Evolutionary conservation across 2,797 vertebrate genomes (phyloP).

Genomic region (Notolabrus celidotus): DNA sequence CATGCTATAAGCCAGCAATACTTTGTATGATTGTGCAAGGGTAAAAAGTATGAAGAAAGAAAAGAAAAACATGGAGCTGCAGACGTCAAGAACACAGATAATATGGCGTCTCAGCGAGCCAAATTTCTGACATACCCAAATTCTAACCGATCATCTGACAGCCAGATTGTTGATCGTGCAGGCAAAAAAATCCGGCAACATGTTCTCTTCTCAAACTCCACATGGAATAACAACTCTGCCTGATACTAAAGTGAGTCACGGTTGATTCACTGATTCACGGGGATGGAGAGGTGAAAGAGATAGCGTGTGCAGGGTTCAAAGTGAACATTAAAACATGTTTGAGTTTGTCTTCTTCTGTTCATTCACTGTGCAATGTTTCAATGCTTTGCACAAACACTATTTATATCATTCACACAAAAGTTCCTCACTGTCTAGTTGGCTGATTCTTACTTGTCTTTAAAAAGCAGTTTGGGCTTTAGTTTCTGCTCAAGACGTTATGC

Average conservation of each 20-base stretch:
- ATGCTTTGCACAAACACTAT: conserved; percentile 67
- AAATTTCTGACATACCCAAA: not conserved
- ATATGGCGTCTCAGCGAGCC: not conserved
- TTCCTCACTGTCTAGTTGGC: conserved; percentile 26
- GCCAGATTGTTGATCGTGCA: not conserved
- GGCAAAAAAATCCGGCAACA: not conserved
- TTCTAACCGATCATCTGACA: not conserved
- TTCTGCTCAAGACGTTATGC: conserved; percentile 40
- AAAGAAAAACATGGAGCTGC: not conserved
- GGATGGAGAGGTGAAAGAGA: too few species aligned
- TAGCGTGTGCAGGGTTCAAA: not conserved
- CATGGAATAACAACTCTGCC: not conserved
- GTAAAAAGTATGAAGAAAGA: not conserved
- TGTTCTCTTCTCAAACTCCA: not conserved
- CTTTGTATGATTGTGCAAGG: not conserved
- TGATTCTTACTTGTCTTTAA: conserved; percentile 51
- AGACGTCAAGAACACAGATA: conserved; percentile 14
- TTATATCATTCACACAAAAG: conserved; percentile 57
- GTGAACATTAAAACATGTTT: conserved; percentile 72
- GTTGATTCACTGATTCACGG: conserved; percentile 1
- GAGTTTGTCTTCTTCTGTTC: conserved; percentile 32
- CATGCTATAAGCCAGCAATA: too few species aligned
- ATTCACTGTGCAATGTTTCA: too few species aligned
- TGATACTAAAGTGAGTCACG: not conserved
- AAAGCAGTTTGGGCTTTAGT: conserved; percentile 64